Evolutionary conservation across 2,888 invertebrate genomes (phyloP).

Genomic region (Thysanoteuthis rhombus): DNA sequence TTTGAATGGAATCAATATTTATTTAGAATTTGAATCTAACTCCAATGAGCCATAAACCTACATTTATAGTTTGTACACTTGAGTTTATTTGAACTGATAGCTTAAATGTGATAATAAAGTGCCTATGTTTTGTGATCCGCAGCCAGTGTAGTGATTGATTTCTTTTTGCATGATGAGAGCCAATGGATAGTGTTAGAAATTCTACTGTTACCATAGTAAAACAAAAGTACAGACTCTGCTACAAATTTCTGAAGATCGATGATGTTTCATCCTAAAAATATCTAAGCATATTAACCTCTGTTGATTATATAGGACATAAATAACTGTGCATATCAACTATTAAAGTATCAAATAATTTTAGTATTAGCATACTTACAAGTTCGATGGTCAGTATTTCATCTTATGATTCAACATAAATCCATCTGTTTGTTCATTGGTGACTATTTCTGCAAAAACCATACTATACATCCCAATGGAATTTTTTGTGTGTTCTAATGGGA

Average conservation of each 20-base stretch:
- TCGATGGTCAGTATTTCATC: not conserved
- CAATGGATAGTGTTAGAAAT: not conserved
- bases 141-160: not conserved
- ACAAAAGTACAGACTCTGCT: not conserved
- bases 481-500: too few relatives aligned
- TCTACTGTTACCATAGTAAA: not conserved
- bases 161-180: not conserved
- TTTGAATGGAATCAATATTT: too few relatives aligned
- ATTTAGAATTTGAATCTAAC: too few relatives aligned
- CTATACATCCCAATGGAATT: too few relatives aligned
- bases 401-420: too few relatives aligned
- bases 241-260: not conserved
- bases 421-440: too few relatives aligned
- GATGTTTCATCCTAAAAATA: not conserved
- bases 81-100: not conserved
- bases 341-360: not conserved
- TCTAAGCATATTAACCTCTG: not conserved
- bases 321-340: not conserved
- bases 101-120: not conserved
- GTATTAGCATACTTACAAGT: not conserved
- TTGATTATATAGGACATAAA: not conserved
- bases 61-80: not conserved
- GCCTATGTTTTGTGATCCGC: not conserved
- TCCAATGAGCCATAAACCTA: too few relatives aligned
- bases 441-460: too few relatives aligned